phyloP scores from a whole-genome alignment of 2,113 vertebrate species.

The Leptobrachium leishanense region DNA sequence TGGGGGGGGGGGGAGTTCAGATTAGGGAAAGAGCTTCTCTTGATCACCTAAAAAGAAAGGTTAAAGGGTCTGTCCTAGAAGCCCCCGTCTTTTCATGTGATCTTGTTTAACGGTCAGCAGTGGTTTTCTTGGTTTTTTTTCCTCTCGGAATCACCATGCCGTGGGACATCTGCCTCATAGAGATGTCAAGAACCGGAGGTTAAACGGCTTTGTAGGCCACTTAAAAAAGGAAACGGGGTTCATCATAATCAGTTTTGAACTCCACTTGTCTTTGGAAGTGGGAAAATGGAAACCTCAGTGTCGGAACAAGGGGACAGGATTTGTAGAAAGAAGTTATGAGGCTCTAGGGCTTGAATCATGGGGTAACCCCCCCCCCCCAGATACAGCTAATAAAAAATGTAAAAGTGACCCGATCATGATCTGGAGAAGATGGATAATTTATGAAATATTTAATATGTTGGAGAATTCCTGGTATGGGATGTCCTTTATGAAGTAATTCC shows the following conservation, averaged over 20 bases:
- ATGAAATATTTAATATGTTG: too few relatives aligned
- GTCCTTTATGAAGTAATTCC: too few relatives aligned
- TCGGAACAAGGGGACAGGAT: too few relatives aligned
- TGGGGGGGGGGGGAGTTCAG: not conserved
- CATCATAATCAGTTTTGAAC: constrained; percentile 7
- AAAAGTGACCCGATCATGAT: too few relatives aligned
- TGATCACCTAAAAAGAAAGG: constrained; percentile 51
- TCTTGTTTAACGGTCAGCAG: constrained; percentile 69
- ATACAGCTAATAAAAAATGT: too few relatives aligned
- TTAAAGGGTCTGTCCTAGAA: constrained; percentile 55
- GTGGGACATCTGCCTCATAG: constrained; percentile 2
- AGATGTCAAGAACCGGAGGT: constrained; percentile 11
- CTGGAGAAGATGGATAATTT: too few relatives aligned
- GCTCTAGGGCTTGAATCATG: too few relatives aligned
- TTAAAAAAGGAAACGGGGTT: constrained; percentile 18
- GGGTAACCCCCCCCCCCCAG: too few relatives aligned
- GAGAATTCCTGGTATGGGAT: too few relatives aligned
- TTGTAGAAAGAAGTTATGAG: too few relatives aligned
- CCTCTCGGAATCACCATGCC: constrained; percentile 31
- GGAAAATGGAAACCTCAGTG: not conserved
- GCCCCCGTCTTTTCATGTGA: constrained; percentile 62
- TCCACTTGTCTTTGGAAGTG: not conserved
- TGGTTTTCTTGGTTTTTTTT: constrained; percentile 42
- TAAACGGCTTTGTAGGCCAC: constrained; percentile 12
- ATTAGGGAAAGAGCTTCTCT: constrained; percentile 57